Conservation (phyloP, 2,888 invertebrate genomes). For the Lepidochrysops patricia region DNA sequence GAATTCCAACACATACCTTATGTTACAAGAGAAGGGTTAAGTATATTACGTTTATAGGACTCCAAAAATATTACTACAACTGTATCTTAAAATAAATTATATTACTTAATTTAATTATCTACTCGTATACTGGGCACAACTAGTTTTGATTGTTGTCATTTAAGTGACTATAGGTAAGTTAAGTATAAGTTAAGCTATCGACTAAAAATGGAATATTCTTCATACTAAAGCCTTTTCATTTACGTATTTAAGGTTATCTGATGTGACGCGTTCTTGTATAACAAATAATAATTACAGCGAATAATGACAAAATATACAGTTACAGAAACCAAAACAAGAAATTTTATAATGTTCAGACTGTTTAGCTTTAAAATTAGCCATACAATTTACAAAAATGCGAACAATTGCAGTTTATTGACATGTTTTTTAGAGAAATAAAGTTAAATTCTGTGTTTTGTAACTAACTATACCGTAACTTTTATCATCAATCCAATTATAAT, state of each 20-base stretch:
- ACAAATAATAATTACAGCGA: conserved; percentile 8
- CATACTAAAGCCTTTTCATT: conserved; percentile 68
- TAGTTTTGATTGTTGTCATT: conserved; percentile 73
- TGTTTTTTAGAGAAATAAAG: no score
- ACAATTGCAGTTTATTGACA: no score
- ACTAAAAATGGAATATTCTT: conserved; percentile 70
- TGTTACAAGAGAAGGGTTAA: conserved; percentile 60
- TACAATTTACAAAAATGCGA: no score
- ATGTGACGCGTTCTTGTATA: conserved; percentile 29
- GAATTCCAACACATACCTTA: conserved; percentile 40
- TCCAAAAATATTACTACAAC: conserved; percentile 73
- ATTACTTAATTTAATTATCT: conserved; percentile 63
- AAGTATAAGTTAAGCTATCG: conserved; percentile 71
- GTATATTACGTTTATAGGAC: conserved; percentile 71
- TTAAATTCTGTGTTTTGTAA: neutral
- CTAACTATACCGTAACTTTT: neutral
- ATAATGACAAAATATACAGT: neutral
- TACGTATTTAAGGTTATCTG: conserved; percentile 62
- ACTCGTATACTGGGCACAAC: conserved; percentile 76
- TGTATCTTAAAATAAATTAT: conserved; percentile 73
- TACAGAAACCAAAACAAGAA: neutral
- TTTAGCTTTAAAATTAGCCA: no score
- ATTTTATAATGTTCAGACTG: no score
- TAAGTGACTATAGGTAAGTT: conserved; percentile 69
- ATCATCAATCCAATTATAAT: neutral